Evolutionary conservation across 2,888 invertebrate species (phyloP).

Genomic region (Pimpla rufipes): DNA sequence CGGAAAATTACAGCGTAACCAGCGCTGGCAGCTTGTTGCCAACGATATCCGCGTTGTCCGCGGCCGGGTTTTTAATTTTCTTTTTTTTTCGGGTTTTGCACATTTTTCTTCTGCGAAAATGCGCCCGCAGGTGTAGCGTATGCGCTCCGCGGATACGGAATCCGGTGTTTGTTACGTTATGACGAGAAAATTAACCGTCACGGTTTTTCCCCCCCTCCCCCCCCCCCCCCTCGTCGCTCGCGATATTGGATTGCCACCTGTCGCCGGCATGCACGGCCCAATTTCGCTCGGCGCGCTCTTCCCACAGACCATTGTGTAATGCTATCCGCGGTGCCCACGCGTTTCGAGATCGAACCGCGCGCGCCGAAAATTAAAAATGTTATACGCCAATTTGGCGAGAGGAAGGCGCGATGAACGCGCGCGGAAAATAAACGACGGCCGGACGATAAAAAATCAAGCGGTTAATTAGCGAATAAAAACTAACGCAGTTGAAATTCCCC

Average conservation of each 20-base stretch:
- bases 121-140: conserved; percentile 22
- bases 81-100: conserved; percentile 36
- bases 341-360: neutral
- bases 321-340: neutral
- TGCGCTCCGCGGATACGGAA: conserved; percentile 34
- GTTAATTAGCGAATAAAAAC: no score
- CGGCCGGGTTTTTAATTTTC: conserved; percentile 29
- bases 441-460: neutral
- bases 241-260: conserved; percentile 27
- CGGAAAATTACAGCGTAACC: conserved; percentile 71
- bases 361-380: neutral
- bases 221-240: neutral
- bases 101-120: conserved; percentile 34
- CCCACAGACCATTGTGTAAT: neutral
- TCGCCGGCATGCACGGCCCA: conserved; percentile 28
- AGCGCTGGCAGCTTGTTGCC: conserved; percentile 65
- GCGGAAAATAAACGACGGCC: neutral
- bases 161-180: conserved; percentile 32
- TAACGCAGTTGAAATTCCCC: no score
- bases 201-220: conserved; percentile 5
- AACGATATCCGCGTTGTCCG: conserved; percentile 53
- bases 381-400: neutral
- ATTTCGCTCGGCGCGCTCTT: conserved; percentile 22
- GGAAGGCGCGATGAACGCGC: no score
- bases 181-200: conserved; percentile 28